Evolutionary conservation across 2,113 vertebrate genomes (phyloP).

Genomic region (Cranoglanis bouderius): DNA sequence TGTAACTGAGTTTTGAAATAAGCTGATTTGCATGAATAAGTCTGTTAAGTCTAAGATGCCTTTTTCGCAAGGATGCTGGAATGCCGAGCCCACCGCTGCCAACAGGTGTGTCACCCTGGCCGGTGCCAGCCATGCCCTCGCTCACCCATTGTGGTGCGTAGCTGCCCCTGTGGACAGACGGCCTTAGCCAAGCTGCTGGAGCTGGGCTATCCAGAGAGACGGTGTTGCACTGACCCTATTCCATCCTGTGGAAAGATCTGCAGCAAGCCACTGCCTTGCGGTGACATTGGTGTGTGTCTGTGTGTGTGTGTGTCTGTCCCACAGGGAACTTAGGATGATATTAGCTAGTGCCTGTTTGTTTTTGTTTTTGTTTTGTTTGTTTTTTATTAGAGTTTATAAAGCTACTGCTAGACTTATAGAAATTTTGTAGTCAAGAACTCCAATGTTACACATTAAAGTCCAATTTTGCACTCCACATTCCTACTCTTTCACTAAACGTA

Average conservation of each 20-base stretch:
- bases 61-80: slow-evolving; percentile 77
- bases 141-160: slow-evolving; percentile 81
- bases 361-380: too few species aligned
- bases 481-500: neutral
- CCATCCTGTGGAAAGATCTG: slow-evolving; percentile 94
- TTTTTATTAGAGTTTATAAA: too few species aligned
- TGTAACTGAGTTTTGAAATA: neutral
- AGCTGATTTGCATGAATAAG: neutral
- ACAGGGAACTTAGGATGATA: neutral
- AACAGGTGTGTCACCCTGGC: slow-evolving; percentile 84
- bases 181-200: slow-evolving; percentile 87
- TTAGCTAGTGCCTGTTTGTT: neutral
- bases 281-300: slow-evolving; percentile 78
- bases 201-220: slow-evolving; percentile 83
- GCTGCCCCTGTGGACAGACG: slow-evolving; percentile 91
- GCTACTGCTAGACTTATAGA: neutral
- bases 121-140: slow-evolving; percentile 85
- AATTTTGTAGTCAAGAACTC: neutral
- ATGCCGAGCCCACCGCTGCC: slow-evolving; percentile 86
- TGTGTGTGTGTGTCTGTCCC: neutral
- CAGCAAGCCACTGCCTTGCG: slow-evolving; percentile 87
- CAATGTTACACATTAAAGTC: neutral
- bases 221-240: slow-evolving; percentile 86
- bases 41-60: neutral
- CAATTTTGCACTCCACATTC: neutral